These are phyloP conservation scores for Lochmaea crataegi DNA, from an alignment of 2,888 invertebrate genomes.

Conservation along the genomic window DNA sequence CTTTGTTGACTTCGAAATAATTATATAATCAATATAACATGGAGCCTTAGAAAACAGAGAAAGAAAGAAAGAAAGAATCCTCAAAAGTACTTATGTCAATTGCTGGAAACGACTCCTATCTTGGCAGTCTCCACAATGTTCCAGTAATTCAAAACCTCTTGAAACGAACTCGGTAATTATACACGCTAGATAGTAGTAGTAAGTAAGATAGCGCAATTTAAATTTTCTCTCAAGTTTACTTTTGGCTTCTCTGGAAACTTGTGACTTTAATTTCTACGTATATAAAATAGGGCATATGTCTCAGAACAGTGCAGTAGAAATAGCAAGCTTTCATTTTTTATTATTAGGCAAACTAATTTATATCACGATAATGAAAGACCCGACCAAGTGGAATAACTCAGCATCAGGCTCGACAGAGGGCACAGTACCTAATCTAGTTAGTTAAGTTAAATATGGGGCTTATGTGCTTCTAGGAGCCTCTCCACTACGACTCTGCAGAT, in stretches of 20 bases:
- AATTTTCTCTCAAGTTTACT: conserved; percentile 27
- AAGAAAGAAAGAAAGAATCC: not conserved
- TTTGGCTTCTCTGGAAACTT: conserved; percentile 19
- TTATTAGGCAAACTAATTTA: no score
- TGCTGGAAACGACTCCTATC: conserved; percentile 22
- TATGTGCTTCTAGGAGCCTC: no score
- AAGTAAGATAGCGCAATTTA: conserved; percentile 23
- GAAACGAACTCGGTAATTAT: conserved; percentile 33
- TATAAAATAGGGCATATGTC: conserved; percentile 9
- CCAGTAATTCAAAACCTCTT: conserved; percentile 21
- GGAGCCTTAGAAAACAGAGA: not conserved
- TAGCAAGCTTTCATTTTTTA: no score
- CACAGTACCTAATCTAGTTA: no score
- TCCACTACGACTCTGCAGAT: no score
- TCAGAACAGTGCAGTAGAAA: not conserved
- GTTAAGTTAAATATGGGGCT: no score
- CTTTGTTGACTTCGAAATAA: not conserved
- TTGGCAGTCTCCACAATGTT: conserved; percentile 27
- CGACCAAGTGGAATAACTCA: no score
- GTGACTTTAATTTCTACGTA: conserved; percentile 14
- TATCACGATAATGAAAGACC: no score
- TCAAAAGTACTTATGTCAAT: conserved; percentile 26
- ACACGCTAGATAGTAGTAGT: conserved; percentile 31
- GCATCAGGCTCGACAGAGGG: no score
- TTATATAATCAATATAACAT: not conserved